Conservation (phyloP, 2,888 invertebrate genomes). For the Quadroppia sp. region DNA sequence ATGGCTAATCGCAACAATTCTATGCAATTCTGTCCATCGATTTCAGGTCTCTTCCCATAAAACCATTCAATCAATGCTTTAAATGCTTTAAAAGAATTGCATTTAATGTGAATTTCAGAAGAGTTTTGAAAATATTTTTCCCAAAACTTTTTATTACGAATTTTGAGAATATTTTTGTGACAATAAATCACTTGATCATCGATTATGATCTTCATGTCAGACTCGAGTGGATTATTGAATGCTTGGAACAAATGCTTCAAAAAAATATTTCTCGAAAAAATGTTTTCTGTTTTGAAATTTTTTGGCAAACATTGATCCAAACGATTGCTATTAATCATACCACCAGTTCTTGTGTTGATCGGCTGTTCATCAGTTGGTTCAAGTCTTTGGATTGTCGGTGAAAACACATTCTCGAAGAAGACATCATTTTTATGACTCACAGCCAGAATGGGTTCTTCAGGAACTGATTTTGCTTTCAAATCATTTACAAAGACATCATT, state of each 20-base stretch:
- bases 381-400: no score
- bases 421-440: no score
- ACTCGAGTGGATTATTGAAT: slow-evolving; percentile 1
- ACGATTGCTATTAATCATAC: neutral
- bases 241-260: no score
- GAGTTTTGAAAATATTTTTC: neutral
- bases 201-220: neutral
- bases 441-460: no score
- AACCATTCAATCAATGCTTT: neutral
- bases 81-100: neutral
- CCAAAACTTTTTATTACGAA: neutral
- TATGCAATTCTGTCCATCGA: neutral
- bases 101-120: neutral
- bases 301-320: no score
- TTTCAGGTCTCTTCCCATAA: neutral
- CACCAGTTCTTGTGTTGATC: no score
- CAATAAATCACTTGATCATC: neutral
- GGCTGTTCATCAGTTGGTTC: no score
- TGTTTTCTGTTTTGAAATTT: no score
- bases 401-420: no score
- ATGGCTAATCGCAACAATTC: neutral
- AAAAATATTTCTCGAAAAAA: no score
- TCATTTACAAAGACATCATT: no score
- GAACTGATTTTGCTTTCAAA: no score
- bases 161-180: slow-evolving; percentile 13